Evolutionary conservation across 2,888 invertebrate species (phyloP), one percentile per base, ranked within the genome.

Genomic region (Panzeria rudis): DNA sequence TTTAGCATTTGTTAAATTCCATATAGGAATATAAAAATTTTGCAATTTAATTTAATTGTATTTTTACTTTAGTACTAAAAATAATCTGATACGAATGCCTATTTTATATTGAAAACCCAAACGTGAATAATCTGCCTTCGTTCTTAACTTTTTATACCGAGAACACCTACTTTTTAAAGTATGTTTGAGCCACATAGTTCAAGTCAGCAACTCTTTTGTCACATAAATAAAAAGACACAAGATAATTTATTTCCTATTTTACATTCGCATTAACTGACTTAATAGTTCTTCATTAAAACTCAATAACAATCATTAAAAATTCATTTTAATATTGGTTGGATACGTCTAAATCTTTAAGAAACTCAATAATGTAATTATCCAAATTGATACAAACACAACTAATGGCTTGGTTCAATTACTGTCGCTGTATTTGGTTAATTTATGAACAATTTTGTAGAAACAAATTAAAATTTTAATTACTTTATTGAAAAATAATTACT

Each of bases 371-470:
- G 17, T 17, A 47, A 47, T 47, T 47, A 8, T 17, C 5, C 1
- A 17, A 47, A n/a, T 47, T 72, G 71, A 56, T 23, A 71, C 61
- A 76, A 35, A 29, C 11, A n/a, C 76, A 64, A 54, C 71, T 11
- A 69, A 76, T n/a, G 71, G 66, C 71, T 56, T 76, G 56, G 32
- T 71, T 76, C 71, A 71, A 71, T 68, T 72, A 66, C 32, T 68
- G 17, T 61, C 13, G 50, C 20, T 20, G 38, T 50, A 61, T 50
- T 47, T 68, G 32, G 25, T 23, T 77, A 41, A 59, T 29, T 75
- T 64, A 68, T 56, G 20, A 54, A 13, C 66, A 44, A 56, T 44
- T 66, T 25, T n/a, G 38, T 35, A 47, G 47, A 50, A 17, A 17
- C n/a, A 75, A 69, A 41, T 52, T 29, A 13, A 50, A 41, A 41